A percentile compares a stretch with the other conserved stretches of the same genome.
Conservation (phyloP, 2,797 vertebrate species). For the Catamblyrhynchus diadema region DNA sequence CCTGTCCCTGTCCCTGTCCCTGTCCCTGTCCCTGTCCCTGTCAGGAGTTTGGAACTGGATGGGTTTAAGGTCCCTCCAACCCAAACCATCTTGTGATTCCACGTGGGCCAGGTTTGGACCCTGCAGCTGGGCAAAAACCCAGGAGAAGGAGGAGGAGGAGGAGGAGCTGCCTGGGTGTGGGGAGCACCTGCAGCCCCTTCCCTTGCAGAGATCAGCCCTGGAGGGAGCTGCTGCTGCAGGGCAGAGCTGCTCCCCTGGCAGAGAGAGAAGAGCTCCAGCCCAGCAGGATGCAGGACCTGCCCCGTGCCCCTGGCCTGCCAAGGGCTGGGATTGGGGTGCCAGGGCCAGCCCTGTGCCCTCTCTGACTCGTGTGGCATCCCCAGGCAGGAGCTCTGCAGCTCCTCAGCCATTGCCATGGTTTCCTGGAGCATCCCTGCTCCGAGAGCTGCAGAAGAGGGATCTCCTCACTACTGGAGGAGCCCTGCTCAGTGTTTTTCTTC, state of each 20-base stretch:
- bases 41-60: not conserved
- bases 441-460: not conserved
- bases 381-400: not conserved
- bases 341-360: not conserved
- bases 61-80: not conserved
- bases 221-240: not conserved
- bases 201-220: accelerated
- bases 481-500: not conserved
- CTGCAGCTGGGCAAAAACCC: not conserved
- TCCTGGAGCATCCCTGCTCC: not conserved
- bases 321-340: not conserved
- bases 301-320: not conserved
- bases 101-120: not conserved
- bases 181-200: not conserved
- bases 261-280: not conserved
- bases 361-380: not conserved
- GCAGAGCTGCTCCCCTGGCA: not conserved
- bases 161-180: not conserved
- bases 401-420: not conserved
- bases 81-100: not conserved
- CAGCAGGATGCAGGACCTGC: not conserved
- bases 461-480: not conserved
- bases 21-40: not conserved
- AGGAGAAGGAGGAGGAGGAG: not conserved
- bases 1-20: not conserved